Evolutionary conservation across 1,140 invertebrate genomes (phyloP).

Genomic region (Cepaea nemoralis): DNA sequence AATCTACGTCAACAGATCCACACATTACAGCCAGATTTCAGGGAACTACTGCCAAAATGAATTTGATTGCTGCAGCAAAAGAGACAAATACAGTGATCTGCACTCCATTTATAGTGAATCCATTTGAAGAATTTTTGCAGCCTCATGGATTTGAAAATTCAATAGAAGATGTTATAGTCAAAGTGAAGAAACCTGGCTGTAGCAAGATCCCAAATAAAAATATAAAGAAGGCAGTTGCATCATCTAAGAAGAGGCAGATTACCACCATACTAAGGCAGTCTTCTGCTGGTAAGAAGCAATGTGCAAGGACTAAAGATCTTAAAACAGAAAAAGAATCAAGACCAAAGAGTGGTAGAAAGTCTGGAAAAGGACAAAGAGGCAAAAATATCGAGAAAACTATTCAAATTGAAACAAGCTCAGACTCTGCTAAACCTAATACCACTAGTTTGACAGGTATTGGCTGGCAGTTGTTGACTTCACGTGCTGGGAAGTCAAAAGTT

Average conservation of each 20-base stretch:
- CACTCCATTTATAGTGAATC: constrained; percentile 65
- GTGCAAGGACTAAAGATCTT: constrained; percentile 52
- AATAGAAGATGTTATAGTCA: constrained; percentile 37
- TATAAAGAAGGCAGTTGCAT: constrained; percentile 44
- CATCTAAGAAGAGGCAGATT: constrained; percentile 45
- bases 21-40: neutral
- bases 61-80: neutral
- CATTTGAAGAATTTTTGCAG: constrained; percentile 58
- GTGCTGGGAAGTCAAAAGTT: constrained; percentile 61
- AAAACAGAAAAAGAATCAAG: constrained; percentile 51
- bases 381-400: constrained; percentile 25
- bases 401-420: constrained; percentile 36
- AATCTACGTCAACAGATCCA: constrained; percentile 7
- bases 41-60: neutral
- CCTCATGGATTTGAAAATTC: constrained; percentile 17
- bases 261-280: constrained; percentile 49
- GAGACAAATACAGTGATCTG: constrained; percentile 29
- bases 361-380: constrained; percentile 44
- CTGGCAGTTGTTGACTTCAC: constrained; percentile 66
- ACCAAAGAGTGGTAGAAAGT: constrained; percentile 59
- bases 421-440: constrained; percentile 54
- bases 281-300: constrained; percentile 48
- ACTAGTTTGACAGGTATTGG: constrained; percentile 67
- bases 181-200: constrained; percentile 28
- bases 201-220: constrained; percentile 42